phyloP scores from a whole-genome alignment of 2,797 vertebrate genomes.

The Myripristis jacobus region DNA sequence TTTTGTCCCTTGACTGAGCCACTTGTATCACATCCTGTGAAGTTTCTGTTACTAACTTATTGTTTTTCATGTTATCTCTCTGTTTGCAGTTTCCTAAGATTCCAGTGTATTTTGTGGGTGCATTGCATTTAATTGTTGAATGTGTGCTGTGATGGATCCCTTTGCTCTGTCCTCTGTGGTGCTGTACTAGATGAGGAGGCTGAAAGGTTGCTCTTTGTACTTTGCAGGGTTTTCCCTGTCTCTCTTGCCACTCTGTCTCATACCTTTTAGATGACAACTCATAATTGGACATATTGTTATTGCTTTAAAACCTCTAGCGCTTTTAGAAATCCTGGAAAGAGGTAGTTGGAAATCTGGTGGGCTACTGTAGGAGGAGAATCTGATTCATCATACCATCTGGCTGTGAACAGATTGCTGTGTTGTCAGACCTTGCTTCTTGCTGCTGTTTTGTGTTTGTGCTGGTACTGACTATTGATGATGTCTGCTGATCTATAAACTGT shows the following conservation, averaged over 20 bases:
- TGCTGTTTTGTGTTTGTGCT: neutral
- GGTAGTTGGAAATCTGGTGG: no score
- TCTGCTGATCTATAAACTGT: slow-evolving; percentile 9
- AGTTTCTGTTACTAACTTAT: neutral
- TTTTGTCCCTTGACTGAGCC: neutral
- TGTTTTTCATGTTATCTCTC: slow-evolving; percentile 9
- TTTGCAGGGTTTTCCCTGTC: neutral
- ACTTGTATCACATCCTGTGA: neutral
- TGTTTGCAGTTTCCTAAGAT: slow-evolving; percentile 14
- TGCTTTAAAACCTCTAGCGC: neutral
- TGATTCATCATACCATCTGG: neutral
- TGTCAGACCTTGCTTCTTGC: neutral
- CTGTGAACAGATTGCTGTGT: neutral
- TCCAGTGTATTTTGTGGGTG: slow-evolving; percentile 1
- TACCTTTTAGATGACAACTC: neutral
- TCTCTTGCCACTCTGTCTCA: neutral
- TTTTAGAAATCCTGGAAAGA: no score
- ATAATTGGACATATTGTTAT: neutral
- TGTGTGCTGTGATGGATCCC: neutral
- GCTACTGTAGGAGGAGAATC: no score
- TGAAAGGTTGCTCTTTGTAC: neutral
- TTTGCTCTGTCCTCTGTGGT: neutral
- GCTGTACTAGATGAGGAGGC: neutral
- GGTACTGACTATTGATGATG: neutral
- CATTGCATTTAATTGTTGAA: slow-evolving; percentile 5